Conservation (phyloP, 2,113 vertebrate genomes). For the Riparia riparia region DNA sequence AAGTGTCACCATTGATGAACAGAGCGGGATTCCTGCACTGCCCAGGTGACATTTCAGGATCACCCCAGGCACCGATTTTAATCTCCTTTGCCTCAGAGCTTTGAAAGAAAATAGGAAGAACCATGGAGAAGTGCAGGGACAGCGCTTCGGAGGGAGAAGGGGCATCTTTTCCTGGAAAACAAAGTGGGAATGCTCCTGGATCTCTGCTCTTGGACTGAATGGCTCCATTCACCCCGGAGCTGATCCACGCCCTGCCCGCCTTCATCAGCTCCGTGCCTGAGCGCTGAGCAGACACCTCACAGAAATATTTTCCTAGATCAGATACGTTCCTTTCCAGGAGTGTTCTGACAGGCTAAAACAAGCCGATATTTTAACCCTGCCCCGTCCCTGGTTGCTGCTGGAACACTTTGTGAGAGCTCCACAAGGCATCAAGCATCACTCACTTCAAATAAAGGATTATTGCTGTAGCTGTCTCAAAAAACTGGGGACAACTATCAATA, state of each 20-base stretch:
- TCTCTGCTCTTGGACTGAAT: not conserved
- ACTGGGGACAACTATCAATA: not conserved
- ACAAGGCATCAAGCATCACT: not conserved
- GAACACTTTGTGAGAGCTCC: not conserved
- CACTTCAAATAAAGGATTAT: not conserved
- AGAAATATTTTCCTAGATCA: not conserved
- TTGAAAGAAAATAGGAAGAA: not conserved
- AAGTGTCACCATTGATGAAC: not conserved
- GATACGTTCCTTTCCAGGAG: not conserved
- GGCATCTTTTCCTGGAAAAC: fast-evolving
- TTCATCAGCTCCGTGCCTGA: not conserved
- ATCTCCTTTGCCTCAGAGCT: not conserved
- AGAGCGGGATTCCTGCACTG: not conserved
- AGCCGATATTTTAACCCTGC: slow-evolving; percentile 22
- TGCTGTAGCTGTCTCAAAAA: not conserved
- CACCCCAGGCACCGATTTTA: not conserved
- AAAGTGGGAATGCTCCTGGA: not conserved
- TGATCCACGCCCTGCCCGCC: not conserved
- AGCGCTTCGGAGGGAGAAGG: not conserved
- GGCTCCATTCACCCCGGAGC: not conserved
- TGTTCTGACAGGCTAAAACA: slow-evolving; percentile 8
- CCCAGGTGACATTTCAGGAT: not conserved
- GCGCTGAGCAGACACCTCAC: slow-evolving; percentile 12
- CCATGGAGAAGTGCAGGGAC: not conserved
- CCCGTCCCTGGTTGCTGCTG: not conserved